These are phyloP conservation scores for Erebia ligea DNA, from an alignment of 2,888 invertebrate genomes.

Conservation along the genomic window DNA sequence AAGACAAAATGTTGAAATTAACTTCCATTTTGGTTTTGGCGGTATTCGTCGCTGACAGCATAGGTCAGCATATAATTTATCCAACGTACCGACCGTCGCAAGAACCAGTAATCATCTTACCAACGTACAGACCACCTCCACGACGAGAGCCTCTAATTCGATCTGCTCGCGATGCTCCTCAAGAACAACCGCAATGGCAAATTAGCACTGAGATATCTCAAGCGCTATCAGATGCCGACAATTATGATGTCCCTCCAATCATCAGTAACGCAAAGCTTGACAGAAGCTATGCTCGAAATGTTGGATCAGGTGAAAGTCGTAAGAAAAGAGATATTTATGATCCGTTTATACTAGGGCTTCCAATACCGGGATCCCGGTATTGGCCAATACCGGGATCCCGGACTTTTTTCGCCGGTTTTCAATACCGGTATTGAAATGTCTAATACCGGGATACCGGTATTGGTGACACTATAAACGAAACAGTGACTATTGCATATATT, in stretches of 20 bases:
- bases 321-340: background rate
- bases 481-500: too few species aligned
- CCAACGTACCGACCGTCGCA: slow-evolving; percentile 47
- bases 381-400: too few species aligned
- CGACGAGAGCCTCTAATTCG: slow-evolving; percentile 39
- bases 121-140: slow-evolving; percentile 48
- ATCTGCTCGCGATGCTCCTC: slow-evolving; percentile 43
- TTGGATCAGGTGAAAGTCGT: background rate
- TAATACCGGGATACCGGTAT: too few species aligned
- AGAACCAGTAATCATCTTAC: slow-evolving; percentile 39
- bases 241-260: slow-evolving; percentile 28
- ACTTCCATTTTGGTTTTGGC: slow-evolving; percentile 40
- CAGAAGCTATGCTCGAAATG: slow-evolving; percentile 25
- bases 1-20: slow-evolving; percentile 39
- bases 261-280: slow-evolving; percentile 34
- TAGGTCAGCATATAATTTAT: slow-evolving; percentile 45
- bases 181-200: slow-evolving; percentile 42
- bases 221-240: slow-evolving; percentile 39
- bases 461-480: too few species aligned
- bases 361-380: too few species aligned
- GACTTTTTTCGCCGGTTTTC: too few species aligned
- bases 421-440: too few species aligned
- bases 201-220: slow-evolving; percentile 41
- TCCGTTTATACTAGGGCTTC: slow-evolving; percentile 17
- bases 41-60: slow-evolving; percentile 44